Evolutionary conservation across 2,888 invertebrate species (phyloP), one percentile per base, ranked within the genome.

Genomic region (Marronus borbonicus): DNA sequence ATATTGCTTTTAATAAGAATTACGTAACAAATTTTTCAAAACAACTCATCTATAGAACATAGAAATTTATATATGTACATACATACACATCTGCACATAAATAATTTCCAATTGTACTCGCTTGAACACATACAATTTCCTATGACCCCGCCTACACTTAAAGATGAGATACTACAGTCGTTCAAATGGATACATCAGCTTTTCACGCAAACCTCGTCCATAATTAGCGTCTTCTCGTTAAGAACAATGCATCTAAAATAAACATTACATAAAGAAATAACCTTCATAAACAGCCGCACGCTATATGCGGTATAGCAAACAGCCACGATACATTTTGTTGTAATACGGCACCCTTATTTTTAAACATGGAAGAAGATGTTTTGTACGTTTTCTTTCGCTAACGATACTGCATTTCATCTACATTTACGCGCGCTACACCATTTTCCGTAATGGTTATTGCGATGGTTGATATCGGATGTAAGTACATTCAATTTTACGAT

Each of bases 211-310:
- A 36, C 64, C 64, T 20, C 64, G 39, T n/a, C 12, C 31, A 31
- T 64, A 36, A 64, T 36, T 64, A 64, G 31, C 64, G 31, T 64
- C 36, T 64, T 14, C 64, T 64, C 64, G 36, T 64, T 64, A n/a
- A 28, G 64, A 36, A 64, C 64, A 64, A 64, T 64, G 64, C n/a
- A 7, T 64, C 39, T 36, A 64, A 64, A n/a, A 64, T 64, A 64
- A 64, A 64, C 39, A 64, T 36, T 64, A 36, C 64, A 17, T 31
- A 64, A 64, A 39, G n/a, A 5, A 64, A 28, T 31, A 64, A 20
- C 5, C 55, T 1, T 2, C 44, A 36, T 36, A 36, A 36, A 36
- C 17, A 20, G 17, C 7, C 8, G 24, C 64, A 64, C 64, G 31
- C 36, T 17, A n/a, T 8, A 12, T 64, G 10, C 62, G 1, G 28